A percentile compares a stretch with the other conserved stretches of the same genome.
phyloP scores from a whole-genome alignment of 2,888 invertebrate species.

The Erannis defoliaria region DNA sequence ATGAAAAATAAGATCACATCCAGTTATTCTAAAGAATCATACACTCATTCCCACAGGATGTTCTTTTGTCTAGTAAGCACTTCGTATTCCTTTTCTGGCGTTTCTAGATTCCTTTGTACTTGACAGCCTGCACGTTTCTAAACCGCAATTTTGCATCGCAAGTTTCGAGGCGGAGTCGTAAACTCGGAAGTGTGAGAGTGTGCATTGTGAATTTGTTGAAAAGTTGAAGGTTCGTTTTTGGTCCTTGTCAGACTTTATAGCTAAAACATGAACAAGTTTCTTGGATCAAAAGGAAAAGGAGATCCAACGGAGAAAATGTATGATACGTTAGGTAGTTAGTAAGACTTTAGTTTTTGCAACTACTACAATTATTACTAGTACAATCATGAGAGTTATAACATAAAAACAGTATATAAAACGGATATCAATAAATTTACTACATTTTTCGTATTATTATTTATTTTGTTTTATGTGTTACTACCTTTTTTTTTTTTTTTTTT shows the following conservation, averaged over 20 bases:
- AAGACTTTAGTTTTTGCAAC: neutral
- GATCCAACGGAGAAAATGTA: neutral
- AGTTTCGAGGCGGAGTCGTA: slow-evolving; percentile 28
- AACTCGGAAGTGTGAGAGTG: slow-evolving; percentile 20
- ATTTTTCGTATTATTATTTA: too few species aligned
- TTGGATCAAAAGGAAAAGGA: neutral
- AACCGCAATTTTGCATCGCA: slow-evolving; percentile 32
- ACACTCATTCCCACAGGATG: neutral
- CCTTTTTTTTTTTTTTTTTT: too few species aligned
- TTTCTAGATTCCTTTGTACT: slow-evolving; percentile 13
- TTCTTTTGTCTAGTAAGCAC: neutral
- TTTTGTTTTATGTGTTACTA: too few species aligned
- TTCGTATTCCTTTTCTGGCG: neutral
- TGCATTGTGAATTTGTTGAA: slow-evolving; percentile 33
- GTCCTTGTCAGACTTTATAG: slow-evolving; percentile 1
- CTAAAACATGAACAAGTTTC: neutral
- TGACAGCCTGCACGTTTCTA: slow-evolving; percentile 15
- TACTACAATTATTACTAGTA: too few species aligned
- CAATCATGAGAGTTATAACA: too few species aligned
- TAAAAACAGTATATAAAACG: too few species aligned
- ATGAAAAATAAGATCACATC: neutral
- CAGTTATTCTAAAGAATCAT: neutral
- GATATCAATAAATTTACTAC: too few species aligned
- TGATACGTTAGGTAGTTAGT: neutral
- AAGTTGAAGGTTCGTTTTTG: slow-evolving; percentile 8